Evolutionary conservation across 2,888 invertebrate genomes (phyloP).

Genomic region (Sinelater perroti): DNA sequence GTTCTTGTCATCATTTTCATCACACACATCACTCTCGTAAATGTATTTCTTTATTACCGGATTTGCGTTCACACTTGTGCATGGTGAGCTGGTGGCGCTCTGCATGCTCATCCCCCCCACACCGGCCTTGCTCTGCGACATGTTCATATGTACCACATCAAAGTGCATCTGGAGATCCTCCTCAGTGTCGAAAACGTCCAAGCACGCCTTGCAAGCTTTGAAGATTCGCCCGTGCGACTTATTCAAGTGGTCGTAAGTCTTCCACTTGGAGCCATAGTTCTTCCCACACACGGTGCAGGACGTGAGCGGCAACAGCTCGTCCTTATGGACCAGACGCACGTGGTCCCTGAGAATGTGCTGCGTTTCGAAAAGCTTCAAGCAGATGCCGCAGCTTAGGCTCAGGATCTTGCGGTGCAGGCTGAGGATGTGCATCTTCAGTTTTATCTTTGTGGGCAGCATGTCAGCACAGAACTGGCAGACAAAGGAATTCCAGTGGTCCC

Average conservation of each 20-base stretch:
- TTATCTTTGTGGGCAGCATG: slow-evolving; percentile 65
- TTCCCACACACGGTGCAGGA: slow-evolving; percentile 69
- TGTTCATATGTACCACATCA: slow-evolving; percentile 55
- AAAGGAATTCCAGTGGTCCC: slow-evolving; percentile 64
- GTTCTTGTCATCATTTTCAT: slow-evolving; percentile 37
- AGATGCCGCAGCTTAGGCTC: slow-evolving; percentile 67
- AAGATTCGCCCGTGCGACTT: slow-evolving; percentile 68
- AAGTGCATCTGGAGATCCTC: slow-evolving; percentile 63
- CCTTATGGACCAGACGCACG: slow-evolving; percentile 63
- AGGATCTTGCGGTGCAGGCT: slow-evolving; percentile 66
- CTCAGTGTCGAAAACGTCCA: slow-evolving; percentile 66
- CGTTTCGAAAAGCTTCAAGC: slow-evolving; percentile 65
- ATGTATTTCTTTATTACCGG: slow-evolving; percentile 13
- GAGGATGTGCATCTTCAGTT: slow-evolving; percentile 67
- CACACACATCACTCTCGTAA: slow-evolving; percentile 36
- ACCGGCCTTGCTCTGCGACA: slow-evolving; percentile 31
- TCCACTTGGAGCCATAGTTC: slow-evolving; percentile 68
- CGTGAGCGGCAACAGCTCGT: slow-evolving; percentile 62
- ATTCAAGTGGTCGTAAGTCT: slow-evolving; percentile 67
- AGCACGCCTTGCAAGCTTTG: slow-evolving; percentile 67
- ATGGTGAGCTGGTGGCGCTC: background rate
- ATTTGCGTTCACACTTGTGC: background rate
- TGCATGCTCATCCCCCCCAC: background rate
- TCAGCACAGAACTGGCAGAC: slow-evolving; percentile 69
- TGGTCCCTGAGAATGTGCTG: slow-evolving; percentile 66